These are phyloP conservation scores for Enteromius fasciolatus DNA, from an alignment of 2,797 vertebrate species.

Conservation along the genomic window DNA sequence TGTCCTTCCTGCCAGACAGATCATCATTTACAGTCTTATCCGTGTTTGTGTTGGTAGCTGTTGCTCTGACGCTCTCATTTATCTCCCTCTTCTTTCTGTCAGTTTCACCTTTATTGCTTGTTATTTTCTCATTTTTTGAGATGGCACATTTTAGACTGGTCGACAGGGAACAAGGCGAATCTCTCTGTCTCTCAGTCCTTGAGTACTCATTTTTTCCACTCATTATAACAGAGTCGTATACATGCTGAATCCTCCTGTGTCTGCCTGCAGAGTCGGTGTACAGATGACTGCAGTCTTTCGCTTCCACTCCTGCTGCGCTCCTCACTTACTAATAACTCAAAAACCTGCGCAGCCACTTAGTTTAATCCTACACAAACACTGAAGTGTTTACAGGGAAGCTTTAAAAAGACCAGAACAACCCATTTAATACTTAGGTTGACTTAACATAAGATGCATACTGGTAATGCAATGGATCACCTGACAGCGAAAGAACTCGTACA, in stretches of 20 bases:
- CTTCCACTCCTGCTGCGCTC: conserved; percentile 42
- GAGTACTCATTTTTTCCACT: conserved; percentile 49
- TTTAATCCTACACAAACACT: conserved; percentile 49
- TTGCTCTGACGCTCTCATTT: conserved; percentile 3
- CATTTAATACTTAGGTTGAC: conserved; percentile 37
- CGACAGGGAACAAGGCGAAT: background rate
- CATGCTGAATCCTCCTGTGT: conserved; percentile 21
- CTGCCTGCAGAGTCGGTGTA: conserved; percentile 17
- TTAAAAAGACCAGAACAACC: conserved; percentile 42
- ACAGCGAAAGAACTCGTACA: background rate
- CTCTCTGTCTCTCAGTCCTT: conserved; percentile 23
- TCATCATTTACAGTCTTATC: conserved; percentile 33
- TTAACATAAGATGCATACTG: conserved; percentile 25
- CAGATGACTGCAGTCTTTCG: conserved; percentile 34
- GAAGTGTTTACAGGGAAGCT: conserved; percentile 46
- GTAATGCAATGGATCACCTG: conserved; percentile 15
- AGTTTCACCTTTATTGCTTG: background rate
- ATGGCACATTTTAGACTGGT: conserved; percentile 6
- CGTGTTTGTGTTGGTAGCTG: conserved; percentile 34
- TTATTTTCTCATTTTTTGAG: background rate
- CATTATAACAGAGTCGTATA: conserved; percentile 26
- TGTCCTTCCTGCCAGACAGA: conserved; percentile 45
- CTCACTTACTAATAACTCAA: conserved; percentile 40
- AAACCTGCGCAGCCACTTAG: conserved; percentile 40
- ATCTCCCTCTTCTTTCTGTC: conserved; percentile 13